Conservation (phyloP, 2,888 invertebrate species). For the Pteria penguin region DNA sequence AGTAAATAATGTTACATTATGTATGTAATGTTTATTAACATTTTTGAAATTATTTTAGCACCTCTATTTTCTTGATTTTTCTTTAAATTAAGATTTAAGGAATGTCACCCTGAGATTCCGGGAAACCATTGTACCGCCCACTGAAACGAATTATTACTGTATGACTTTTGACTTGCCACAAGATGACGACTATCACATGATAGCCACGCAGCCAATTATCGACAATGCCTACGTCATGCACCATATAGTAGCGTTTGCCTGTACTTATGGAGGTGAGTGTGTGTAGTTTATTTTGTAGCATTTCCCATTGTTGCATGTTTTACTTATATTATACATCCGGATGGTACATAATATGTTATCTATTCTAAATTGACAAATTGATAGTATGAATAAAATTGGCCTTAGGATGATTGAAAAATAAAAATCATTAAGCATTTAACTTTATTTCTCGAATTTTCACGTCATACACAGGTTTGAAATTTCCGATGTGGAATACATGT, state of each 20-base stretch:
- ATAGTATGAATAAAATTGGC: too few relatives aligned
- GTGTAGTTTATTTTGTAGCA: background rate
- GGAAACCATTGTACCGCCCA: constrained; percentile 38
- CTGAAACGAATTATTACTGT: constrained; percentile 55
- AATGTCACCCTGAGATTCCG: constrained; percentile 49
- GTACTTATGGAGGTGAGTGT: constrained; percentile 11
- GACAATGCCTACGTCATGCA: constrained; percentile 57
- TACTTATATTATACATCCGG: too few relatives aligned
- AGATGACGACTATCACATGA: constrained; percentile 54
- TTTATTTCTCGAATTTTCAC: too few relatives aligned
- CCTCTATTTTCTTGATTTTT: background rate
- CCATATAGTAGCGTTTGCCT: constrained; percentile 32
- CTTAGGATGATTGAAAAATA: too few relatives aligned
- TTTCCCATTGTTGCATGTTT: background rate
- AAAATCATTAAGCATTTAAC: too few relatives aligned
- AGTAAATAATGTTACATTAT: too few relatives aligned
- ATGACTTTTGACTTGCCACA: constrained; percentile 55
- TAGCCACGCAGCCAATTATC: constrained; percentile 52
- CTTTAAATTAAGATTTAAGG: constrained; percentile 42
- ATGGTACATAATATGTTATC: too few relatives aligned
- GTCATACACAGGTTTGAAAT: too few relatives aligned
- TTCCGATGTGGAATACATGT: too few relatives aligned
- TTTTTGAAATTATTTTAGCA: background rate
- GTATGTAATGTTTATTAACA: too few relatives aligned
- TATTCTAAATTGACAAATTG: too few relatives aligned